Base-by-base conservation (phyloP, 1,140 invertebrate species). In the Acromyrmex echinatior region DNA sequence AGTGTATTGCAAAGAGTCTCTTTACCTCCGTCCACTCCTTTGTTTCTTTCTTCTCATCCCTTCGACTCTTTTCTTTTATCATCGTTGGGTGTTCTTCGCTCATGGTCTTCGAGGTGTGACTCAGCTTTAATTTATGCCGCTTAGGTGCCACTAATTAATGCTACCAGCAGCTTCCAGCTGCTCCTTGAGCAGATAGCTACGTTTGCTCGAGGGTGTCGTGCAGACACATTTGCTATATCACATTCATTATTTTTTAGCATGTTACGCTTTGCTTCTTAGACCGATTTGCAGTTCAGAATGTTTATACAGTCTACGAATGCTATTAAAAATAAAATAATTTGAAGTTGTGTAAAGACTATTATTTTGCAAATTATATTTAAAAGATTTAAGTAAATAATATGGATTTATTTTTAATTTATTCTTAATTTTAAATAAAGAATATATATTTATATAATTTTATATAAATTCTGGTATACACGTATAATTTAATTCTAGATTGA, bases 131-230 rank as follows among this genome's bases (percentile, higher is more conserved):
- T 86, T 86, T 86, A 86, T 66, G 49, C 49, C 63, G 60, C 74
- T 86, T 86, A 86, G 45, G 7, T 39, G 73, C 74, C 28, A 79
- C 74, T 86, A 86, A 86, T 86, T 86, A 86, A 86, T 79, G 62
- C 76, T 45, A 86, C 74, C 62, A 39, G 0, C 49, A 21, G 14
- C 18, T 79, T 66, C 31, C 21, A 79, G 51, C 45, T 16, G 70
- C 39, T n/a, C 14, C 58, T 74, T 28, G 6, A 62, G 56, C 35
- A 56, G 39, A 35, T 21, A 62, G 80, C 28, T 31, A 53, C 9
- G n/a, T 66, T 66, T 21, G 6, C 31, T 65, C 51, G 49, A 78
- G 62, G 5, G 49, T 66, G 58, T 86, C 45, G 21, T 53, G 7
- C 21, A 25, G 74, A 79, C 51, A 49, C 60, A 49, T n/a, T 77